These are phyloP conservation scores for Anseranas semipalmata DNA, from an alignment of 2,113 vertebrate genomes.

Conservation along the genomic window DNA sequence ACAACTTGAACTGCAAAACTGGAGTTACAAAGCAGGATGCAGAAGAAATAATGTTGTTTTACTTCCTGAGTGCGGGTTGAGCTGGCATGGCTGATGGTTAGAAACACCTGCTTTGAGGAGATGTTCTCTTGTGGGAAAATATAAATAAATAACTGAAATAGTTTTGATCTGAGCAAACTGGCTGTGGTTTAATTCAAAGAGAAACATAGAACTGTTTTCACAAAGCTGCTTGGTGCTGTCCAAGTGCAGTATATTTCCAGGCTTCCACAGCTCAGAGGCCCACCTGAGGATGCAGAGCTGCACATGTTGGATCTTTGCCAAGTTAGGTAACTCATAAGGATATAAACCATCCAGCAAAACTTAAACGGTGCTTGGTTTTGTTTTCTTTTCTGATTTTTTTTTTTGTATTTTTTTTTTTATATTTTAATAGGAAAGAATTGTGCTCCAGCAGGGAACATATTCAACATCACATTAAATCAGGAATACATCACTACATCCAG, in stretches of 20 bases:
- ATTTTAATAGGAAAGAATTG: neutral
- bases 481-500: neutral
- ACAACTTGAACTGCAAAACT: neutral
- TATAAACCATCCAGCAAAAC: neutral
- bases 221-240: neutral
- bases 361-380: neutral
- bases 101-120: slow-evolving; percentile 15
- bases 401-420: neutral
- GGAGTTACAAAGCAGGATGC: neutral
- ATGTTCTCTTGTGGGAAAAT: neutral
- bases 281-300: neutral
- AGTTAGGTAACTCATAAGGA: neutral
- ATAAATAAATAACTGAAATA: neutral
- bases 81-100: neutral
- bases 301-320: neutral
- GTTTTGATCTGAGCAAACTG: slow-evolving; percentile 2
- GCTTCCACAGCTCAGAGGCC: neutral
- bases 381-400: neutral
- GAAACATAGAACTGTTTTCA: neutral
- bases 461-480: neutral
- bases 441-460: neutral
- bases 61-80: neutral
- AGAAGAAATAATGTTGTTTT: neutral
- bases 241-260: neutral
- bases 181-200: neutral